phyloP scores from a whole-genome alignment of 2,888 invertebrate genomes.

The Synergus laeviventris region DNA sequence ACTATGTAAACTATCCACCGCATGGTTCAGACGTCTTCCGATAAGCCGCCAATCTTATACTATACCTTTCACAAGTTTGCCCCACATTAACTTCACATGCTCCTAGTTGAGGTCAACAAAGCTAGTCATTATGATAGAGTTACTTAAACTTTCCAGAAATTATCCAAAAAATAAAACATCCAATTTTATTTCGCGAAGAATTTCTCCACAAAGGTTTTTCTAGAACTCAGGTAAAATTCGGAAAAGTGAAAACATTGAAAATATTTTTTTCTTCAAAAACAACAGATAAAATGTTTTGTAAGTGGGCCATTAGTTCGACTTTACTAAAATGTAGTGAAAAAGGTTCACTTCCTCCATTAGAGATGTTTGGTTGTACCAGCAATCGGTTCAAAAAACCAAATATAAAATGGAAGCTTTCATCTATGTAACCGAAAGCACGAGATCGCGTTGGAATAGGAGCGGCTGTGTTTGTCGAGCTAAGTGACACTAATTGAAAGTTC shows the following conservation, averaged over 20 bases:
- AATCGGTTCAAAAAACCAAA: slow-evolving; percentile 44
- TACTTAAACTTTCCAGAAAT: not conserved
- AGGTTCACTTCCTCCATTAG: slow-evolving; percentile 25
- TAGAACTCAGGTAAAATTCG: too few species aligned
- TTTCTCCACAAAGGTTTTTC: too few species aligned
- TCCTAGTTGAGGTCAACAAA: slow-evolving; percentile 9
- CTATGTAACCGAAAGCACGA: slow-evolving; percentile 50
- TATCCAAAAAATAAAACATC: too few species aligned
- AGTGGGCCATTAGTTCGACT: slow-evolving; percentile 24
- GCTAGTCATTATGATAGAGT: slow-evolving; percentile 13
- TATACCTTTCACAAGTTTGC: slow-evolving; percentile 44
- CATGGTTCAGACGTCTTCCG: slow-evolving; percentile 61
- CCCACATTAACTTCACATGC: slow-evolving; percentile 26
- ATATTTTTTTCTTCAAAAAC: slow-evolving; percentile 4
- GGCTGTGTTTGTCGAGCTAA: slow-evolving; percentile 73
- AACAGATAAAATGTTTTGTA: not conserved
- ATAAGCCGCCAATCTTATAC: slow-evolving; percentile 50
- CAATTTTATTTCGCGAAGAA: too few species aligned
- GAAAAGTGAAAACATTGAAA: not conserved
- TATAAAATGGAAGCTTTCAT: slow-evolving; percentile 41
- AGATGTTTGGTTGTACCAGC: slow-evolving; percentile 22
- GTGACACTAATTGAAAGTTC: slow-evolving; percentile 75
- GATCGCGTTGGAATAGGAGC: slow-evolving; percentile 62
- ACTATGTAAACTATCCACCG: slow-evolving; percentile 68
- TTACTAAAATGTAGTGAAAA: slow-evolving; percentile 19